Conservation (phyloP, 2,113 vertebrate species). For the Bambusicola thoracicus region DNA sequence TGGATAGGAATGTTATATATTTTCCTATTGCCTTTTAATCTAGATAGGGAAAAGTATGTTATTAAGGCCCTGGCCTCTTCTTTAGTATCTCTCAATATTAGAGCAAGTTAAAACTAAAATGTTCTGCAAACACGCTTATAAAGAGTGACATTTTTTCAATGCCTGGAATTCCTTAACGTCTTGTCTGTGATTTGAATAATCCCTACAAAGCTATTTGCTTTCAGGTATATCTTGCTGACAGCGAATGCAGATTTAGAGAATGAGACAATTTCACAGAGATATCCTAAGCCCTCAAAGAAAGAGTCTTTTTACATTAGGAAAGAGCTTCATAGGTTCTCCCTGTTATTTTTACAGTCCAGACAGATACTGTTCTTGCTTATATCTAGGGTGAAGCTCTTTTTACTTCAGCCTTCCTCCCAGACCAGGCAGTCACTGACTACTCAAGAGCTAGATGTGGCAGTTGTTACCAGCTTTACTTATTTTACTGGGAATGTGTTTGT, state of each 20-base stretch:
- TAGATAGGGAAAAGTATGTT: background rate
- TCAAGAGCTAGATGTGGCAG: background rate
- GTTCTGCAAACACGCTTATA: background rate
- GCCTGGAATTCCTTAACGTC: conserved; percentile 28
- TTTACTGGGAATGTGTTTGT: background rate
- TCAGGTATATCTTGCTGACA: background rate
- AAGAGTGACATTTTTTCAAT: conserved; percentile 6
- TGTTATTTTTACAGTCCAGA: background rate
- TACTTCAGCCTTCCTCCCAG: background rate
- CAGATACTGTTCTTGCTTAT: background rate
- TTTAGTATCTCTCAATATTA: background rate
- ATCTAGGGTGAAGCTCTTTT: background rate
- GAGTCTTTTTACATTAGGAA: background rate
- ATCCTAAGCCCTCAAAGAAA: background rate
- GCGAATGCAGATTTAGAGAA: background rate
- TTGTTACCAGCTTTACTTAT: background rate
- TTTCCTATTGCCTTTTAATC: background rate
- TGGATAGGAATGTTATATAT: background rate
- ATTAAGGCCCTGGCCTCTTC: background rate
- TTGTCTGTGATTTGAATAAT: conserved; percentile 32
- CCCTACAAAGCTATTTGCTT: background rate
- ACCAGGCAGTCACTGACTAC: background rate
- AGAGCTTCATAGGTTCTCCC: background rate
- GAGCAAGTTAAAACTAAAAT: background rate
- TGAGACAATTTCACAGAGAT: background rate